phyloP scores from a whole-genome alignment of 1,140 invertebrate genomes.

The Pentalonia nigronervosa region DNA sequence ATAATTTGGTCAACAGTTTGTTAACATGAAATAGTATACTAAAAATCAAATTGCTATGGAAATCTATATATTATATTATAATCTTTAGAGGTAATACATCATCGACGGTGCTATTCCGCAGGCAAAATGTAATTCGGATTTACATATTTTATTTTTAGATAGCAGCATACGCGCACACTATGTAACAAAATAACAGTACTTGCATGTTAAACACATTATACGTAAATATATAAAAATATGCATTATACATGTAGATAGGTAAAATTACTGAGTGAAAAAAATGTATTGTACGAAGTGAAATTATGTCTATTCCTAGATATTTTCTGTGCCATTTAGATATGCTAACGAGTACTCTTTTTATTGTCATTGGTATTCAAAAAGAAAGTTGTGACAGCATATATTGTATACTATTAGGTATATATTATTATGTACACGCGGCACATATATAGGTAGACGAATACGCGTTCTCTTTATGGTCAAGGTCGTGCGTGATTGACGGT shows the following conservation, averaged over 20 bases:
- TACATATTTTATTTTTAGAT: background rate
- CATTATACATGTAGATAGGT: background rate
- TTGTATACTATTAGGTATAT: conserved; percentile 10
- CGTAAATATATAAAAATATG: background rate
- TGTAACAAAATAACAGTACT: conserved; percentile 2
- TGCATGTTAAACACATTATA: background rate
- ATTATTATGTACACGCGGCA: background rate
- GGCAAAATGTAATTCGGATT: background rate
- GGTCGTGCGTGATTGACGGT: conserved; percentile 30
- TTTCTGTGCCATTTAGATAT: conserved; percentile 25
- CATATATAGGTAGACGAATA: background rate
- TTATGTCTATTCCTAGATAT: background rate
- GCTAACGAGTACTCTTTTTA: conserved; percentile 33
- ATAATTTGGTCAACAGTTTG: background rate
- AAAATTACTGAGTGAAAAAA: background rate
- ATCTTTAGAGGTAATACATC: background rate
- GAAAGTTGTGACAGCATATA: conserved; percentile 36
- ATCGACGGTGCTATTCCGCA: background rate
- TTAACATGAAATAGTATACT: background rate
- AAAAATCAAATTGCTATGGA: background rate
- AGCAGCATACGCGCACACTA: background rate
- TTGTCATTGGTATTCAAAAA: conserved; percentile 35
- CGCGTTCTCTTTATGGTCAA: conserved; percentile 37
- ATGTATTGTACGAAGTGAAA: conserved; percentile 22
- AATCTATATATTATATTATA: background rate